Evolutionary conservation across 1,140 invertebrate species (phyloP).

Genomic region (Drosophila kanapiae): DNA sequence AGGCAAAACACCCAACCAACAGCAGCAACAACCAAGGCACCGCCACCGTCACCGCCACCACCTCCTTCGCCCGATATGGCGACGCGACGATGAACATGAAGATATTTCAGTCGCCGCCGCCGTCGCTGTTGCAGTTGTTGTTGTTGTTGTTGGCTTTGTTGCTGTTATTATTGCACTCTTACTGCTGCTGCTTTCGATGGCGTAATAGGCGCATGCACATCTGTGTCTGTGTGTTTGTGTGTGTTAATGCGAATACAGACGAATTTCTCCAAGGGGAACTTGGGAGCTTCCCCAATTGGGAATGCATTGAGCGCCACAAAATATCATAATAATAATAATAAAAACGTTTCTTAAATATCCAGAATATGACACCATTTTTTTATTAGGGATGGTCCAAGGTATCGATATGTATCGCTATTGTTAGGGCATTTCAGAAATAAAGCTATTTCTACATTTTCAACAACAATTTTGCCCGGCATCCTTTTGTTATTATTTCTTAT

Average conservation of each 20-base stretch:
- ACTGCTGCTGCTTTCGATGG: conserved; percentile 51
- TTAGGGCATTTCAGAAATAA: no score
- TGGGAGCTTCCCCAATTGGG: conserved; percentile 12
- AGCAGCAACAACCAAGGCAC: neutral
- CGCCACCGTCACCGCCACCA: neutral
- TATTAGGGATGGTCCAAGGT: neutral
- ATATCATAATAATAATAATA: neutral
- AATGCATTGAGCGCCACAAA: conserved; percentile 5
- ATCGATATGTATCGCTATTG: no score
- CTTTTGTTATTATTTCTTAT: no score
- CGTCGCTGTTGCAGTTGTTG: conserved; percentile 21
- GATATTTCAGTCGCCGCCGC: conserved; percentile 59
- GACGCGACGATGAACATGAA: conserved; percentile 68
- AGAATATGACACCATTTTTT: neutral
- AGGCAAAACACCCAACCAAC: conserved; percentile 17
- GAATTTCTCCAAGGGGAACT: conserved; percentile 16
- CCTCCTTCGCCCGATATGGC: conserved; percentile 28
- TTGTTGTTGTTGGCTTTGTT: conserved; percentile 11
- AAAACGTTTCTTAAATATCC: neutral
- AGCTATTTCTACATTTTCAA: no score
- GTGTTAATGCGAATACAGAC: conserved; percentile 24
- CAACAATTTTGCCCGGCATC: no score
- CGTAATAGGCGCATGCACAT: conserved; percentile 62
- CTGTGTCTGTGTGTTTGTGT: conserved; percentile 22
- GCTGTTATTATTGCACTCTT: conserved; percentile 13